Conservation (phyloP, 2,888 invertebrate genomes). For the Dusona sp. region DNA sequence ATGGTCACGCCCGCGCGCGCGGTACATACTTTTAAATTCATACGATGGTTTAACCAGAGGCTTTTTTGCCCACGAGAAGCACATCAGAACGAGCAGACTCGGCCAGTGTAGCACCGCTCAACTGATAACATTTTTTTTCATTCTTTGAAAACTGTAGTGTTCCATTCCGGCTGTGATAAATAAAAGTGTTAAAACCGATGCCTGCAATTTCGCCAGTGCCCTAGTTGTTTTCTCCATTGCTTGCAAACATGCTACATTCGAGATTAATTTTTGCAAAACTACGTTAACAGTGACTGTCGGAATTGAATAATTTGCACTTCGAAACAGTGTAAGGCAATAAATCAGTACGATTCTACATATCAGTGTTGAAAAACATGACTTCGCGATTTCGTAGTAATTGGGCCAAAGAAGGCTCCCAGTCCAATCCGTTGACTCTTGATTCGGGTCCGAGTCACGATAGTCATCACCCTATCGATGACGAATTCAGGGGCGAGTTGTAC, state of each 20-base stretch:
- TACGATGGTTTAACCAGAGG: background rate
- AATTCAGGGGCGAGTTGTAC: conserved; percentile 20
- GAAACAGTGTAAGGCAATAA: background rate
- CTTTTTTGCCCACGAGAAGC: background rate
- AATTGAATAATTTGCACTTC: background rate
- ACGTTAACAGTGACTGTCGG: background rate
- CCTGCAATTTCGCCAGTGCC: background rate
- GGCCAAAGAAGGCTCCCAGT: conserved; percentile 73
- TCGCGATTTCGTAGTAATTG: conserved; percentile 78
- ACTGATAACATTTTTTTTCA: background rate
- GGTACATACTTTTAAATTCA: conserved; percentile 3
- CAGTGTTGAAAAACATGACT: conserved; percentile 75
- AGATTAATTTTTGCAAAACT: background rate
- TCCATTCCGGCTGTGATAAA: background rate
- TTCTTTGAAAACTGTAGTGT: background rate
- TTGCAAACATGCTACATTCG: background rate
- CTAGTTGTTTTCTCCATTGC: background rate
- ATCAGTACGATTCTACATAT: background rate
- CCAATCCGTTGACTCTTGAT: conserved; percentile 64
- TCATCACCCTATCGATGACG: conserved; percentile 32
- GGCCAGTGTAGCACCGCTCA: background rate
- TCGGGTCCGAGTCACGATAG: conserved; percentile 28
- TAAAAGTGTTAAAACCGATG: background rate
- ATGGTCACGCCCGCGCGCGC: conserved; percentile 58
- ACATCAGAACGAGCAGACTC: background rate